Evolutionary conservation across 92 coral and sea anemone genomes (phyloP).

Genomic region (Montipora capitata): DNA sequence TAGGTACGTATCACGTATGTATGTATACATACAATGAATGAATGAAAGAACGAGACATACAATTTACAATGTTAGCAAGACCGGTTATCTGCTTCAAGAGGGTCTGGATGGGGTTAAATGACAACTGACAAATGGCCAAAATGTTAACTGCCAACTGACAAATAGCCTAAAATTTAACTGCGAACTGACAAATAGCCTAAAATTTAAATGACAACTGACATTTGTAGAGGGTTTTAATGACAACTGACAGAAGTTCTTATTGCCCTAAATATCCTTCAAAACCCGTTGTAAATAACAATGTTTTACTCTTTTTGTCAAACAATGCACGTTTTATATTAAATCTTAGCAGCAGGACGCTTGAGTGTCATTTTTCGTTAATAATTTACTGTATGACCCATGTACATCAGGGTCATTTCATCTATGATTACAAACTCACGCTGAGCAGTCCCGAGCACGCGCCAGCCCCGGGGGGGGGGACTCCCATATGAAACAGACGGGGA

Average conservation of each 20-base stretch:
- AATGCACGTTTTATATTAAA: conserved; percentile 4
- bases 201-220: conserved; percentile 38
- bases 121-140: no score
- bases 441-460: neutral
- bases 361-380: conserved; percentile 1
- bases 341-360: neutral
- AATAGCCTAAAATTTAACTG: neutral
- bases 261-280: neutral
- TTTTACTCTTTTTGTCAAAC: conserved; percentile 8
- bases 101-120: no score
- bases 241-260: conserved; percentile 11
- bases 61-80: no score
- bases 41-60: no score
- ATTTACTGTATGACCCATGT: conserved; percentile 8
- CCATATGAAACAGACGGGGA: no score
- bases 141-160: neutral
- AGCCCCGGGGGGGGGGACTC: no score
- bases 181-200: neutral
- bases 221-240: conserved; percentile 8
- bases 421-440: neutral
- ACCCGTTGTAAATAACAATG: conserved; percentile 13
- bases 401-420: neutral
- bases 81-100: no score
- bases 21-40: no score
- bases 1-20: no score